phyloP scores from a whole-genome alignment of 2,888 invertebrate genomes.

The Spialia ferax region DNA sequence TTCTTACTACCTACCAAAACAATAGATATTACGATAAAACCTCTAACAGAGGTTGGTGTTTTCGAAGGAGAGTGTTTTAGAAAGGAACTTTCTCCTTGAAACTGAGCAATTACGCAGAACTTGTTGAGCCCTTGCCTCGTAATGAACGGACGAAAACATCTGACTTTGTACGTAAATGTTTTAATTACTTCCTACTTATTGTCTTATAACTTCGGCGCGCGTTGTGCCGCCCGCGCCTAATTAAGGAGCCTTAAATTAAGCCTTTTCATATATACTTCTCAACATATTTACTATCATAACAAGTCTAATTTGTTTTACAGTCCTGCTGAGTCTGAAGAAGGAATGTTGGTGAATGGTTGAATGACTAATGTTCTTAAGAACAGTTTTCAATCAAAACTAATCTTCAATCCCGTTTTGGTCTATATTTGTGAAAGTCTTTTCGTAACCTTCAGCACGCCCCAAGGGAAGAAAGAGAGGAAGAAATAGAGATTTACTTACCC shows the following conservation, averaged over 20 bases:
- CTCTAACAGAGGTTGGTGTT: neutral
- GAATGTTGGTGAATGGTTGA: no score
- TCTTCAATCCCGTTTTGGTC: no score
- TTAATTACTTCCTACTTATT: constrained; percentile 73
- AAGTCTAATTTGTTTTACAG: neutral
- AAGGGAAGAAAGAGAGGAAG: no score
- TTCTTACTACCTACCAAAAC: no score
- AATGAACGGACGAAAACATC: constrained; percentile 63
- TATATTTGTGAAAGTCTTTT: no score
- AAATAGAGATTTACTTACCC: no score
- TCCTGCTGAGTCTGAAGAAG: no score
- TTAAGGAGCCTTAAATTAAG: constrained; percentile 73
- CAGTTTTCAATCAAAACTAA: no score
- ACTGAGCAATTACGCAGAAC: constrained; percentile 55
- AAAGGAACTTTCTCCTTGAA: constrained; percentile 23
- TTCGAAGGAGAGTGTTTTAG: neutral
- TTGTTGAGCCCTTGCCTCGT: constrained; percentile 61
- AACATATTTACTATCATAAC: constrained; percentile 50
- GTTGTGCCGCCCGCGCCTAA: constrained; percentile 62
- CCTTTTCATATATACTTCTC: constrained; percentile 54
- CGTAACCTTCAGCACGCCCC: no score
- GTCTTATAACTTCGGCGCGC: constrained; percentile 66
- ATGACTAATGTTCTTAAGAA: no score
- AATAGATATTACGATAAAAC: neutral
- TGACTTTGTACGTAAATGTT: constrained; percentile 71